Percentiles rank a stretch among this genome's conserved stretches.
Conservation (phyloP, 2,113 vertebrate species). For the Perca flavescens region DNA sequence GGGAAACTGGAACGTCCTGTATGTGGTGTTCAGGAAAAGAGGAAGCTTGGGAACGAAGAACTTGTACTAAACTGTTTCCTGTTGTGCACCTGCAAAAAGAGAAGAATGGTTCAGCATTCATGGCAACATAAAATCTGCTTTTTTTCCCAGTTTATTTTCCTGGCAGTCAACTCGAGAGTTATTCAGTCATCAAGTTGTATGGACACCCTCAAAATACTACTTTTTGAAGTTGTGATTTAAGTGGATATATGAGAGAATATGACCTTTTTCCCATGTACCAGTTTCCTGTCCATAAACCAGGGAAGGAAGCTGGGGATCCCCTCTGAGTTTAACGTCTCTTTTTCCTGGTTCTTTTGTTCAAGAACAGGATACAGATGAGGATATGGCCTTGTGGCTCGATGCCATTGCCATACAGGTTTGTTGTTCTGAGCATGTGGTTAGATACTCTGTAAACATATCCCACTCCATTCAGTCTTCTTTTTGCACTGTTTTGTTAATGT, state of each 20-base stretch:
- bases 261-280: conserved; percentile 35
- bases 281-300: conserved; percentile 51
- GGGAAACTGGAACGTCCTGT: background rate
- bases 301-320: conserved; percentile 59
- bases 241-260: conserved; percentile 26
- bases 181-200: background rate
- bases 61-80: conserved; percentile 60
- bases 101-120: conserved; percentile 7
- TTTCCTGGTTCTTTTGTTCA: conserved; percentile 62
- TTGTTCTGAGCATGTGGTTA: conserved; percentile 66
- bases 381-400: conserved; percentile 65
- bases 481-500: no score
- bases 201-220: background rate
- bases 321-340: conserved; percentile 40
- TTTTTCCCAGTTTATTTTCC: background rate
- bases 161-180: background rate
- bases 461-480: no score
- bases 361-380: conserved; percentile 78
- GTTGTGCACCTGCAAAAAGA: conserved; percentile 67
- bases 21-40: conserved; percentile 46
- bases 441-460: background rate
- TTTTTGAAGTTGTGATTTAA: conserved; percentile 13
- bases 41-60: conserved; percentile 48
- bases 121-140: background rate
- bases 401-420: conserved; percentile 29